Base-by-base conservation (phyloP, 2,113 vertebrate genomes). In the Brienomyrus longianalis region DNA sequence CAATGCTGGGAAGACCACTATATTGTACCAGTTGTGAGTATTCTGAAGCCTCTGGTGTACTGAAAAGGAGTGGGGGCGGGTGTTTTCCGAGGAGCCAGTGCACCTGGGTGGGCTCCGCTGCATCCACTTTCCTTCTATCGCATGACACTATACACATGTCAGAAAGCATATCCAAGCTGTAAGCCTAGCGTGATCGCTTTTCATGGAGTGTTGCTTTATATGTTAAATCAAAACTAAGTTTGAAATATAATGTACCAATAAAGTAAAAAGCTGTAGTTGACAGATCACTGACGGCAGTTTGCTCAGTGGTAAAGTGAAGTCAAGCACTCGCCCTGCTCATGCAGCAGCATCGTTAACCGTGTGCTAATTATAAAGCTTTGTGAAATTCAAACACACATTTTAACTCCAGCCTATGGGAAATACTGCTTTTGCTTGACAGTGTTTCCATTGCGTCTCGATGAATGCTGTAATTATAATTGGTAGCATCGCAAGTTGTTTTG, bases 11-110 rank as follows among this genome's bases (percentile, higher is more conserved):
- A 99, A 99, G 95, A 99, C 98, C 8, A 99, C 98, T 52, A 99
- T 99, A 91, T 97, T 99, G 92, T 99, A 99, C 93, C 98, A 99
- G 90, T 99, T 99, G 98, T 99, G 96, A 99, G 98, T 99, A 94
- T 84, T 13, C 45, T 7, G 45, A 86, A 51, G 8, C 43, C 23
- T 70, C 6, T 89, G 10, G 43, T 59, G 21, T 80, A 45, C 47
- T 35, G 52, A 3, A 8, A 21, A 3, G 2, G 2, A 31, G 66
- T 23, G 27, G 74, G 31, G 74, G 2, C 1, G 0, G 0, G 9
- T 66, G n/a, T 70, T 3, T 4, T 10, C 27, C 27, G n/a, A 4
- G n/a, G 62, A 31, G 10, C 62, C 9, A 66, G 62, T 66, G 62
- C n/a, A 3, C 62, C 62, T 70, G 27, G 27, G 23, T n/a, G 59